Evolutionary conservation across 2,888 invertebrate species (phyloP).

Genomic region (Drosophila kambysellisi): DNA sequence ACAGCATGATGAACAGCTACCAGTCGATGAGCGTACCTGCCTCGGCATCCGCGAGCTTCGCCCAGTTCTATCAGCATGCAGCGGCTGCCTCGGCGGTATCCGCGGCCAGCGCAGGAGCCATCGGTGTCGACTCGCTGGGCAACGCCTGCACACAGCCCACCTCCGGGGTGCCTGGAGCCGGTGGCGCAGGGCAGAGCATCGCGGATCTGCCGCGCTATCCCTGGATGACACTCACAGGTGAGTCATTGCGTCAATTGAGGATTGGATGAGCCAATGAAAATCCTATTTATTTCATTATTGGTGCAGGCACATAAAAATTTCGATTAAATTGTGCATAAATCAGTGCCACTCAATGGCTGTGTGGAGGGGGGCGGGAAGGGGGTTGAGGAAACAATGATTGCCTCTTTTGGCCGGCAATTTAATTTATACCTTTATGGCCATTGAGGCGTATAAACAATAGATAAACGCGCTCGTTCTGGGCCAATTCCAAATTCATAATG

Average conservation of each 20-base stretch:
- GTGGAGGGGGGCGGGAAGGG: neutral
- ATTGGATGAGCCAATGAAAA: slow-evolving; percentile 2
- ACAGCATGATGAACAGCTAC: slow-evolving; percentile 85
- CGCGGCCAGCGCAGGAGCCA: slow-evolving; percentile 91
- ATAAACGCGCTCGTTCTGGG: slow-evolving; percentile 74
- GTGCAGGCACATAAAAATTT: slow-evolving; percentile 42
- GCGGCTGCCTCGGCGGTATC: slow-evolving; percentile 89
- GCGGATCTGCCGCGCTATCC: slow-evolving; percentile 97
- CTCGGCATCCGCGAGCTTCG: slow-evolving; percentile 86
- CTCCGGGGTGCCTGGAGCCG: slow-evolving; percentile 86
- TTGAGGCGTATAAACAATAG: slow-evolving; percentile 76
- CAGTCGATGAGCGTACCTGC: slow-evolving; percentile 86
- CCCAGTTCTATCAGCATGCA: slow-evolving; percentile 96
- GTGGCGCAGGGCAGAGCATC: slow-evolving; percentile 92
- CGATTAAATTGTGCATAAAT: slow-evolving; percentile 63
- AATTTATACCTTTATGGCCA: slow-evolving; percentile 74
- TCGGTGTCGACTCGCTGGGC: slow-evolving; percentile 91
- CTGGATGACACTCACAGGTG: slow-evolving; percentile 99
- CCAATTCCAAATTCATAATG: slow-evolving; percentile 76
- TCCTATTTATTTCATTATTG: slow-evolving; percentile 36
- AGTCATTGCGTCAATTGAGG: slow-evolving; percentile 44
- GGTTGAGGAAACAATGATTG: slow-evolving; percentile 14
- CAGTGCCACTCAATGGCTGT: slow-evolving; percentile 39
- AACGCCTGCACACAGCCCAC: slow-evolving; percentile 92
- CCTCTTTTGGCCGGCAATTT: slow-evolving; percentile 44